Percentiles rank a stretch among this genome's conserved stretches.
phyloP scores from a whole-genome alignment of 2,888 invertebrate species.

The Drosophila quasianomalipes region DNA sequence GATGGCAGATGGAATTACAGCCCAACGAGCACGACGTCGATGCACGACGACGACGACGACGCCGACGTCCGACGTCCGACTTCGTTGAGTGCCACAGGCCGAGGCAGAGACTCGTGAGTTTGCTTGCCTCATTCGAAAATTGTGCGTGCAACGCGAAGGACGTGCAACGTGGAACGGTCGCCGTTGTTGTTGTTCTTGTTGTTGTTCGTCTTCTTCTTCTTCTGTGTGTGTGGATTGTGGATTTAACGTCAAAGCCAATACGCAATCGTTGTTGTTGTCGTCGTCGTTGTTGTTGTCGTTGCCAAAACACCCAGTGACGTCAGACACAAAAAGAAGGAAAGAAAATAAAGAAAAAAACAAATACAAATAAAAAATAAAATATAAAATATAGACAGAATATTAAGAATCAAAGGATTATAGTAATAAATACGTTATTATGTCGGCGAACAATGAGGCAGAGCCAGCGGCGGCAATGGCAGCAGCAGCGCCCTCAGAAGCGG shows the following conservation, averaged over 20 bases:
- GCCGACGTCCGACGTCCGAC: background rate
- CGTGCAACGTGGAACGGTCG: slow-evolving; percentile 53
- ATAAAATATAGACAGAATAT: background rate
- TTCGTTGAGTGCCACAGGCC: slow-evolving; percentile 27
- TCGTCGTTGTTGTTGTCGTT: slow-evolving; percentile 17
- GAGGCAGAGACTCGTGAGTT: slow-evolving; percentile 21
- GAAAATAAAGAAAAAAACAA: background rate
- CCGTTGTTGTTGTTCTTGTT: slow-evolving; percentile 17
- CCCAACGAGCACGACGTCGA: slow-evolving; percentile 14
- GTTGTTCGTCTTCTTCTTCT: slow-evolving; percentile 8
- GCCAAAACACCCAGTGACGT: slow-evolving; percentile 41
- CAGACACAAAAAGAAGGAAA: slow-evolving; percentile 10
- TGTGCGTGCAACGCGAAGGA: slow-evolving; percentile 82
- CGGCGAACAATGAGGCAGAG: slow-evolving; percentile 69
- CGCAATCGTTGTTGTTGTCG: slow-evolving; percentile 11
- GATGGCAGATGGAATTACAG: slow-evolving; percentile 49
- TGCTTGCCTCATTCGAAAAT: slow-evolving; percentile 76
- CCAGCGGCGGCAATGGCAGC: slow-evolving; percentile 61
- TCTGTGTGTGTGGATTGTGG: background rate
- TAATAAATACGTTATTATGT: slow-evolving; percentile 46
- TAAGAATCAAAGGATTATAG: background rate
- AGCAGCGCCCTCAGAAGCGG: slow-evolving; percentile 40
- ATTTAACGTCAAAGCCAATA: background rate
- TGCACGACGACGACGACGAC: slow-evolving; percentile 4
- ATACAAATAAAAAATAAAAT: background rate